Evolutionary conservation across 1,140 invertebrate species (phyloP), one percentile per base, ranked within the genome.

Genomic region (Pogonomyrmex barbatus): DNA sequence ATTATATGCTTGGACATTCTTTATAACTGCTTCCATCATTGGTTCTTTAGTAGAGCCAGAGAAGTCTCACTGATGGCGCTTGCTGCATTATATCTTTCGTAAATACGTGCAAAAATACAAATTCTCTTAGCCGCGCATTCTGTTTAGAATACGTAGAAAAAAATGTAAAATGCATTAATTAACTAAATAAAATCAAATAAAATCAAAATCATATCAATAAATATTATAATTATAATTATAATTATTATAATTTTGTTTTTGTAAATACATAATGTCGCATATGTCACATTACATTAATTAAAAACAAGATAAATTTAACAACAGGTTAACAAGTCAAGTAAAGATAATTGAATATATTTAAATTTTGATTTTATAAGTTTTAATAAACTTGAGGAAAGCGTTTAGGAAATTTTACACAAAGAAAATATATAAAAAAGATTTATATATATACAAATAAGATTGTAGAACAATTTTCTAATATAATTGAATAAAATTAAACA

Each of bases 1-100:
- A 24, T 24, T 24, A 24, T 24, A 24, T 24, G 47, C 39, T 73
- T 65, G 39, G 73, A 85, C 68, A 81, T 81, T 52, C 81, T 67
- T 58, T 70, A 56, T 79, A 75, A 73, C 63, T 73, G 70, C 45
- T 78, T 67, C 52, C 56, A 50, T 63, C 30, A 75, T 60, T 68
- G 77, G 47, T 39, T 58, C n/a, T 79, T 63, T 67, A 58, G 39
- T 63, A 65, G 39, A 76, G 77, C 62, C n/a, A 75, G 42, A n/a
- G 14, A 8, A 60, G 33, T 45, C 10, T 42, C 42, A 52, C 12
- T 33, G 54, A 50, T 30, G 56, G 10, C 39, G n/a, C 4, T 8
- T 60, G 6, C 0, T 30, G 62, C 9, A 56, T 36, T 73, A 73
- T 36, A 58, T 60, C 30, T 58, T 47, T 47, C 54, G 8, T 17